Percentiles rank a stretch among this genome's conserved stretches.
Evolutionary conservation across 2,888 invertebrate species (phyloP).

Genomic region (Anagyrus pseudococci): DNA sequence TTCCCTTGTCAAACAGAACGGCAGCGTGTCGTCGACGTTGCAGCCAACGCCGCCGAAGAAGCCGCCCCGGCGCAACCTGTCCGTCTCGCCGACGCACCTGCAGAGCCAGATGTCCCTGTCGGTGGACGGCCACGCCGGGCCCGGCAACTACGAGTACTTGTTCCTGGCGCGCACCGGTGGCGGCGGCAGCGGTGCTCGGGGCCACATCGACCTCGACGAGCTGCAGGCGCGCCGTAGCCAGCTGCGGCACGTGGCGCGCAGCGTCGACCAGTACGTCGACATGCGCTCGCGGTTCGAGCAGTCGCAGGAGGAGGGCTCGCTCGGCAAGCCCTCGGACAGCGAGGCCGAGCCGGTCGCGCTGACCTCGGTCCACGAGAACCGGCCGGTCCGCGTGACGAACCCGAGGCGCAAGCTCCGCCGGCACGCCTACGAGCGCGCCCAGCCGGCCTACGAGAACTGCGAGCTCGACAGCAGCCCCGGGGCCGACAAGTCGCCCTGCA

Average conservation of each 20-base stretch:
- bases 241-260: conserved; percentile 72
- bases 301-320: conserved; percentile 53
- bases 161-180: conserved; percentile 72
- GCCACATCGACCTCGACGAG: conserved; percentile 76
- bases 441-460: conserved; percentile 67
- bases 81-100: conserved; percentile 83
- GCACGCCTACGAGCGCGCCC: conserved; percentile 62
- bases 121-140: conserved; percentile 64
- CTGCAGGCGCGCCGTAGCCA: conserved; percentile 63
- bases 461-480: conserved; percentile 63
- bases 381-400: conserved; percentile 75
- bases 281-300: conserved; percentile 69
- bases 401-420: conserved; percentile 74
- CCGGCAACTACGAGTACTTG: conserved; percentile 73
- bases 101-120: conserved; percentile 67
- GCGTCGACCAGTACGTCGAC: conserved; percentile 81
- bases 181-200: conserved; percentile 67
- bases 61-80: conserved; percentile 84
- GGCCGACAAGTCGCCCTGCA: conserved; percentile 63
- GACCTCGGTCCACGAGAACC: conserved; percentile 76
- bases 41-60: conserved; percentile 89
- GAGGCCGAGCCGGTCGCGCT: conserved; percentile 72
- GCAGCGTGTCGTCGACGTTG: conserved; percentile 42
- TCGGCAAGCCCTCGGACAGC: conserved; percentile 1
- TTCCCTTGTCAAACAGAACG: conserved; percentile 31